Evolutionary conservation across 2,113 vertebrate species (phyloP).

Genomic region (Chaenocephalus aceratus): DNA sequence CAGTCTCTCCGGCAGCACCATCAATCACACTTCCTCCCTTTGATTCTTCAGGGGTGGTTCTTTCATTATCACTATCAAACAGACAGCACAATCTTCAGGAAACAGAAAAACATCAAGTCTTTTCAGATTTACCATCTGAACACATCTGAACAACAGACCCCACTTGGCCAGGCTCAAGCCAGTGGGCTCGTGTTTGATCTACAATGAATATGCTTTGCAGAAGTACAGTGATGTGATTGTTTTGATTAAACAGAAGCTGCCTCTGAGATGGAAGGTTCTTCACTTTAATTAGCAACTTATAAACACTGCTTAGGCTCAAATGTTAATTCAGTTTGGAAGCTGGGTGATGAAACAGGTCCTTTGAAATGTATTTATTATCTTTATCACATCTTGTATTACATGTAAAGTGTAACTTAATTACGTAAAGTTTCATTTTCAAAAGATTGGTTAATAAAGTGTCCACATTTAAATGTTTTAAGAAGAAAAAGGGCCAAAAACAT

Average conservation of each 20-base stretch:
- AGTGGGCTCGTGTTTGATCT: constrained; percentile 60
- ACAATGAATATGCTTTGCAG: constrained; percentile 11
- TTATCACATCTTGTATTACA: background rate
- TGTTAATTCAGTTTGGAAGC: constrained; percentile 34
- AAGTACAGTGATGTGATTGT: constrained; percentile 36
- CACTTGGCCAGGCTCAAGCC: constrained; percentile 1
- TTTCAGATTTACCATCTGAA: background rate
- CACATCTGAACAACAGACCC: constrained; percentile 14
- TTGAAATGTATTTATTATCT: constrained; percentile 25
- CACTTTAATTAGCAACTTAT: constrained; percentile 61
- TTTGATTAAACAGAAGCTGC: constrained; percentile 37
- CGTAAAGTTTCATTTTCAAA: too few relatives aligned
- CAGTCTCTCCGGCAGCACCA: constrained; percentile 17
- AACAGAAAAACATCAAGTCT: background rate
- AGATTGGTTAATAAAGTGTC: too few relatives aligned
- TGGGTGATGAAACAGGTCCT: constrained; percentile 34
- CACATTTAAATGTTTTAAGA: too few relatives aligned
- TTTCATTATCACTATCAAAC: constrained; percentile 45
- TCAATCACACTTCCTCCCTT: constrained; percentile 48
- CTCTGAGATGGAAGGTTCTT: constrained; percentile 41
- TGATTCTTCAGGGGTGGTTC: constrained; percentile 51
- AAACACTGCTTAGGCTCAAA: constrained; percentile 23
- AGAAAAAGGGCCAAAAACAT: too few relatives aligned
- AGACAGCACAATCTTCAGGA: constrained; percentile 3
- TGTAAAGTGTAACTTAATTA: too few relatives aligned